Base-by-base conservation (phyloP, 2,113 vertebrate species). In the Oncorhynchus kisutch region DNA sequence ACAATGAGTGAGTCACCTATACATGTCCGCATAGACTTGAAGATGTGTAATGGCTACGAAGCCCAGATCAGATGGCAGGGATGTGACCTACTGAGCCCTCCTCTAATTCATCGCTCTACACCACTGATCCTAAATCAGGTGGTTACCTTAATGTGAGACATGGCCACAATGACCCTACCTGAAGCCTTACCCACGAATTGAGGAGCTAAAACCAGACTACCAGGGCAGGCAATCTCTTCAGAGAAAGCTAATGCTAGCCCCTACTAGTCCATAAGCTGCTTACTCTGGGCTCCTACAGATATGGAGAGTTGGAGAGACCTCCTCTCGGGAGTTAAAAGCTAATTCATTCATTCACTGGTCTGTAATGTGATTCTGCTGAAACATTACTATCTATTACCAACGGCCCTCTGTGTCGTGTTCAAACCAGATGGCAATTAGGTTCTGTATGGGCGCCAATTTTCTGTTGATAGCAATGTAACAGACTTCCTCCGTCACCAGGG, bases 201-300 rank as follows among this genome's bases (percentile, higher is more conserved):
- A 27, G 16, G 69, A 80, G 48, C 68, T 59, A 67, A 14, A 79
- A 6, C 16, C 60, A 27, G 39, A 22, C 59, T 22, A 45, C 5
- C 29, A 45, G 11, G 9, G 3, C n/a, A 24, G 45, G 66, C 80
- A 64, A 88, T 85, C 74, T 39, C 5, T 70, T 83, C 79, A 81
- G n/a, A 51, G 77, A 84, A 79, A 69, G 74, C 79, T 82, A 81
- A 75, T 57, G 71, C 48, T 62, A 62, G 59, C 18, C 69, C 27
- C 73, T 62, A 72, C 49, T 25, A 60, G 57, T 29, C n/a, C 34
- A 79, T 82, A 81, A 85, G 73, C 78, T n/a, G 69, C 80, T 87
- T 87, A 88, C 16, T 12, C 18, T 4, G 67, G 67, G 20, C 34
- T 75, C 31, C 71, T 18, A 72, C 24, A 22, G 22, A 68, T 39